Percentiles rank a stretch among this genome's conserved stretches.
Evolutionary conservation across 2,888 invertebrate species (phyloP).

Genomic region (Hypolimnas misippus): DNA sequence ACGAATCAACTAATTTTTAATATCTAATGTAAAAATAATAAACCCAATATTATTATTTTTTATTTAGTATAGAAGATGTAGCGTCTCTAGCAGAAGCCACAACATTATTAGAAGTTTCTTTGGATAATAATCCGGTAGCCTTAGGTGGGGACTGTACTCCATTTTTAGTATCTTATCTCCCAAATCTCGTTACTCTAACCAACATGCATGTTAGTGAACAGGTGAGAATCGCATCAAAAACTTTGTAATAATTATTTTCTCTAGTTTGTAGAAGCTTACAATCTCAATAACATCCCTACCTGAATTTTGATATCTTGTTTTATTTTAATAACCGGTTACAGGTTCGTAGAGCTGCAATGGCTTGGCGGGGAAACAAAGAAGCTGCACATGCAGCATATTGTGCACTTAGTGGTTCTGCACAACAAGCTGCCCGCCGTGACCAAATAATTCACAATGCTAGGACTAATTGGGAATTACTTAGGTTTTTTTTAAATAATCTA

Average conservation of each 20-base stretch:
- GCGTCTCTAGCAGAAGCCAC: slow-evolving; percentile 90
- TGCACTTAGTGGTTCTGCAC: slow-evolving; percentile 83
- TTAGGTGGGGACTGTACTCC: slow-evolving; percentile 92
- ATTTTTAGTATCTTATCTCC: slow-evolving; percentile 91
- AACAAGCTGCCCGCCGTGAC: slow-evolving; percentile 87
- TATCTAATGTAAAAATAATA: not conserved
- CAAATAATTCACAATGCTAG: slow-evolving; percentile 93
- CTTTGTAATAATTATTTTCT: not conserved
- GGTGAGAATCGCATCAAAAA: slow-evolving; percentile 51
- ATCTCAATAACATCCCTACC: too few relatives aligned
- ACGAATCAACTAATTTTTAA: not conserved
- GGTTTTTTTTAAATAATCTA: too few relatives aligned
- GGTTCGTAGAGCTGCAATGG: slow-evolving; percentile 90
- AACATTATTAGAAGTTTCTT: slow-evolving; percentile 91
- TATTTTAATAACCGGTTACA: slow-evolving; percentile 39
- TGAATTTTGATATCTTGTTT: not conserved
- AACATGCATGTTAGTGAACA: slow-evolving; percentile 92
- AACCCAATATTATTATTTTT: not conserved
- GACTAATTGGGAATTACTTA: slow-evolving; percentile 93
- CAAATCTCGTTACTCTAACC: slow-evolving; percentile 88
- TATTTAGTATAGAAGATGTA: slow-evolving; percentile 91
- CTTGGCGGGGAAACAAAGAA: slow-evolving; percentile 92
- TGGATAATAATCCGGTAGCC: slow-evolving; percentile 94
- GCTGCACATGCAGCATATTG: slow-evolving; percentile 87
- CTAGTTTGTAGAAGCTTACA: not conserved